Base-by-base conservation (phyloP, 2,797 vertebrate species). In the Benthosema pterotum region DNA sequence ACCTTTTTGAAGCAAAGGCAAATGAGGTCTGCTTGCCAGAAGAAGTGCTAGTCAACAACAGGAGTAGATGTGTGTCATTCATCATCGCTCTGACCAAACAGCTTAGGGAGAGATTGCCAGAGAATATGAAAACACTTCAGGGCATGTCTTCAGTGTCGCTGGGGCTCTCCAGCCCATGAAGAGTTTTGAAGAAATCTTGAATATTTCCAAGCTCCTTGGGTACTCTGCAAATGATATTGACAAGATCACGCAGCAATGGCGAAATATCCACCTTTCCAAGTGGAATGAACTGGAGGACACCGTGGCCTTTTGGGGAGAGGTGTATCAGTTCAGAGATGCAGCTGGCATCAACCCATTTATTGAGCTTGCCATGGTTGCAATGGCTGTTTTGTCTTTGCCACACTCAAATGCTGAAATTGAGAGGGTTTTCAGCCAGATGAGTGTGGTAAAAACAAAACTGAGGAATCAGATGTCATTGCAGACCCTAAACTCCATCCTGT, bases 351-450 rank as follows among this genome's bases (percentile, higher is more conserved):
- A 45, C 55, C 55, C 15, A 11, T 57, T 57, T 45, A 1, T 45
- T 5, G 55, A 57, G n/a, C 25, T 43, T 45, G 15, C 55, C 6
- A 57, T 13, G 8, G 52, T 25, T 32, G 52, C 52, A 11, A 25
- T 54, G 12, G 32, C 22, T 25, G 52, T 32, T 3, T 15, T 54
- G 9, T 54, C 52, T 14, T 15, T 54, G 4, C 52, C 22, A 54
- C 52, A 28, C 52, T 54, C 47, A 8, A 49, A 49, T 15, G 17
- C 47, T n/a, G 47, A 16, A 49, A 25, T 25, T 25, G 55, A 70
- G 42, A 51, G 45, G 14, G 25, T 60, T 2, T 65, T 65, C 28
- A 71, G 50, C 32, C 48, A 64, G 19, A 64, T 71, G 28, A 48
- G 32, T 50, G 42, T 54, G 5, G 18, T 60, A 14, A 54, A 70